Evolutionary conservation across 2,888 invertebrate species (phyloP).

Genomic region (Cryptus armator): DNA sequence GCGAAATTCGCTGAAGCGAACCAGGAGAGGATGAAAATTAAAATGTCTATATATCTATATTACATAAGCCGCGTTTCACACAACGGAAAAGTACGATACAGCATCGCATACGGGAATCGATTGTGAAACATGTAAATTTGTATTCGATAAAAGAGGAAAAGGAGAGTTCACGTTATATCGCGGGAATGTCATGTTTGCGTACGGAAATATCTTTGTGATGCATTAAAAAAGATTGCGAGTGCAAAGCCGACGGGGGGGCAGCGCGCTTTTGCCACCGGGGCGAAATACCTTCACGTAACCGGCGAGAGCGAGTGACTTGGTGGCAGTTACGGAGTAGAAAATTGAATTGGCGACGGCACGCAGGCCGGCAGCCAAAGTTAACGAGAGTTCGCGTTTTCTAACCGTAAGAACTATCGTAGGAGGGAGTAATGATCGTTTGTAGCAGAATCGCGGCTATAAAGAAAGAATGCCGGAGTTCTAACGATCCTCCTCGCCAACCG

Average conservation of each 20-base stretch:
- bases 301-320: background rate
- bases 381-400: constrained; percentile 28
- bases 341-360: constrained; percentile 49
- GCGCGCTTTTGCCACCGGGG: constrained; percentile 13
- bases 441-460: constrained; percentile 31
- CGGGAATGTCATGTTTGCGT: background rate
- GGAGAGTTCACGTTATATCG: background rate
- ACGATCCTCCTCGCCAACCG: constrained; percentile 34
- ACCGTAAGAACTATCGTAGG: constrained; percentile 20
- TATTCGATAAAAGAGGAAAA: background rate
- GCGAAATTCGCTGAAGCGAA: background rate
- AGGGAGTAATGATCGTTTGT: constrained; percentile 36
- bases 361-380: constrained; percentile 32
- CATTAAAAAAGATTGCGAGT: constrained; percentile 23
- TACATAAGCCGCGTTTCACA: background rate
- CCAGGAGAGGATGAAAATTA: background rate
- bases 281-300: constrained; percentile 57
- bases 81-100: background rate
- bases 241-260: background rate
- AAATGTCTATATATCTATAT: background rate
- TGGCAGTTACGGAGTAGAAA: constrained; percentile 1
- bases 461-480: constrained; percentile 51
- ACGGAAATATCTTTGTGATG: background rate
- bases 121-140: background rate
- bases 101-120: background rate